These are phyloP conservation scores for Sturnira hondurensis DNA, from an alignment of 2,113 vertebrate genomes.

Conservation along the genomic window DNA sequence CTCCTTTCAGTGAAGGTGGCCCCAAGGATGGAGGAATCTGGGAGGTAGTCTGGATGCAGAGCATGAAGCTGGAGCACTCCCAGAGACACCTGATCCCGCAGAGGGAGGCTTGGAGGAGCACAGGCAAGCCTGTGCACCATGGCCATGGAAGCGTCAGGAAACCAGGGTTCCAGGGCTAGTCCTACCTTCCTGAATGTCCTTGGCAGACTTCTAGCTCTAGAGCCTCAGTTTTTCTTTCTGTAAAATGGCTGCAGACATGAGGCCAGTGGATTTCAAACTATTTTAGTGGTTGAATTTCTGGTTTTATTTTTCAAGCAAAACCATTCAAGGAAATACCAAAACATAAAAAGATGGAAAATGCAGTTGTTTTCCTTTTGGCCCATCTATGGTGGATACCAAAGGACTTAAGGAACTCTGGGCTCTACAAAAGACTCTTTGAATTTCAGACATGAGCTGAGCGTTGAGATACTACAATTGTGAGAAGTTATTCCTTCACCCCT, in stretches of 20 bases:
- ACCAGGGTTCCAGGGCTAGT: not conserved
- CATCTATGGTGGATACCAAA: not conserved
- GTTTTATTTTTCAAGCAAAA: not conserved
- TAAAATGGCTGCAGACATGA: not conserved
- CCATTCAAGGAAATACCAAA: not conserved
- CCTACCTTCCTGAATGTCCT: not conserved
- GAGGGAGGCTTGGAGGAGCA: not conserved
- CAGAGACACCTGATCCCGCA: not conserved
- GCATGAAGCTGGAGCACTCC: not conserved
- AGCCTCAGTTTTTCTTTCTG: not conserved
- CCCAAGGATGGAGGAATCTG: not conserved
- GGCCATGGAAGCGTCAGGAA: not conserved
- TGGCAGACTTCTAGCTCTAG: not conserved
- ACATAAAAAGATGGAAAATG: not conserved
- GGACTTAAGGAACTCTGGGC: not conserved
- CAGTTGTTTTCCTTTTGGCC: not conserved
- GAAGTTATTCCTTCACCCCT: not conserved
- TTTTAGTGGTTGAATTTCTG: not conserved
- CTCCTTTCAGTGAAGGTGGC: not conserved
- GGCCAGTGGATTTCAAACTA: not conserved
- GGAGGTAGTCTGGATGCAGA: not conserved
- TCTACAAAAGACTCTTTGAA: not conserved
- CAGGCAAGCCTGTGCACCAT: not conserved
- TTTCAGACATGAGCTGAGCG: not conserved
- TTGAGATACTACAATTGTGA: accelerated